Evolutionary conservation across 2,113 vertebrate genomes (phyloP).

Genomic region (Ptilonorhynchus violaceus): DNA sequence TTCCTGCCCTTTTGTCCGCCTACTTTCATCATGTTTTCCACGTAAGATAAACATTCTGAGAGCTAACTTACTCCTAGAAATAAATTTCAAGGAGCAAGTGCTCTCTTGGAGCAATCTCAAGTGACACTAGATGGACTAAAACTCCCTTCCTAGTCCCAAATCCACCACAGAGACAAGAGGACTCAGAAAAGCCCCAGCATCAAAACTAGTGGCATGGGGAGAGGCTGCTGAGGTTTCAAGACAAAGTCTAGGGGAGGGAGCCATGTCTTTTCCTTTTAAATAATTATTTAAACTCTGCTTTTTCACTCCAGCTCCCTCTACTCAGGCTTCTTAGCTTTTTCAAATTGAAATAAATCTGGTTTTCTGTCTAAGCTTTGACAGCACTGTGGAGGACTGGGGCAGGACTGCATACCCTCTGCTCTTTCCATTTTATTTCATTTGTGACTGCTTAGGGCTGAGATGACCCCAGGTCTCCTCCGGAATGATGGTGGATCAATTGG

Average conservation of each 20-base stretch:
- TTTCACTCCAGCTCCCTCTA: not conserved
- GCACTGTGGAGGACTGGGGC: not conserved
- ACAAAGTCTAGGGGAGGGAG: not conserved
- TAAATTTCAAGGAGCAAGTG: not conserved
- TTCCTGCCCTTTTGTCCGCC: not conserved
- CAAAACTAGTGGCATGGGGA: not conserved
- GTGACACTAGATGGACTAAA: not conserved
- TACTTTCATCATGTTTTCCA: not conserved
- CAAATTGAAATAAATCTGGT: not conserved
- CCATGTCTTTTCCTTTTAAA: not conserved
- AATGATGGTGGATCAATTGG: rapidly evolving
- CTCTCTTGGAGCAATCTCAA: not conserved
- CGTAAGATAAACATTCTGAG: not conserved
- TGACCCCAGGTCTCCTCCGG: rapidly evolving
- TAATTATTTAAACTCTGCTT: not conserved
- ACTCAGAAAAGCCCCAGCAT: not conserved
- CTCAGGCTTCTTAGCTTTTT: not conserved
- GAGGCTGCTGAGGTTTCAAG: not conserved
- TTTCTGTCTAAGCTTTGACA: not conserved
- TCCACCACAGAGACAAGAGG: not conserved
- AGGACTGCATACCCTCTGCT: not conserved
- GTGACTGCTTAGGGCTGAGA: not conserved
- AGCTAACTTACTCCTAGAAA: conserved; percentile 14
- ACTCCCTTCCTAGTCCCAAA: not conserved
- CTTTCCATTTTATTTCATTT: not conserved